Percentiles rank a stretch among this genome's conserved stretches.
Evolutionary conservation across 2,888 invertebrate species (phyloP).

Genomic region (Anthophora plumipes): DNA sequence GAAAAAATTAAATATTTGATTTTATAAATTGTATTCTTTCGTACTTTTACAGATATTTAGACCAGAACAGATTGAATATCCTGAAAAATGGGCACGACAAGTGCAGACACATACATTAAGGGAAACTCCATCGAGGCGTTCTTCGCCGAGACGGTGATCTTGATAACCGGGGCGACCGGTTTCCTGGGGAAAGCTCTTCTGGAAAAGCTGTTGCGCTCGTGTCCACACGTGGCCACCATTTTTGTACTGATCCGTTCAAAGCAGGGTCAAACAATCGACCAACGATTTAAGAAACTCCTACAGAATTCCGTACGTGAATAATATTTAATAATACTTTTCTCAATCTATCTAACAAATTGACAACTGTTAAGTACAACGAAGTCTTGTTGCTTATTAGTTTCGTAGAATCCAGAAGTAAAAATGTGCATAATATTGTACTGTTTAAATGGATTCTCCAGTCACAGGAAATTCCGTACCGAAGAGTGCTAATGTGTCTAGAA

Average conservation of each 20-base stretch:
- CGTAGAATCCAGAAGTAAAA: no score
- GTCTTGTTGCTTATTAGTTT: no score
- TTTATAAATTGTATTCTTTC: background rate
- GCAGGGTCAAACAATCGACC: slow-evolving; percentile 89
- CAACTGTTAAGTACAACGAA: background rate
- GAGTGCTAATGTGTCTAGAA: background rate
- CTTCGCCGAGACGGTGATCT: slow-evolving; percentile 86
- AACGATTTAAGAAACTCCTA: slow-evolving; percentile 90
- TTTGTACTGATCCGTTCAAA: slow-evolving; percentile 94
- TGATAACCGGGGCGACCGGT: slow-evolving; percentile 91
- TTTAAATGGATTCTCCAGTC: no score
- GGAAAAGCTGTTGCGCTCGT: slow-evolving; percentile 95
- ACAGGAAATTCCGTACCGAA: background rate
- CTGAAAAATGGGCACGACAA: slow-evolving; percentile 78
- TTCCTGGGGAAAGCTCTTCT: slow-evolving; percentile 97
- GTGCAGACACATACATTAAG: slow-evolving; percentile 71
- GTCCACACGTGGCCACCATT: slow-evolving; percentile 91
- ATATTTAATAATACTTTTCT: background rate
- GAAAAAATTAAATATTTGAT: background rate
- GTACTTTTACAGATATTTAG: slow-evolving; percentile 56
- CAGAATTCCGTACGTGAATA: slow-evolving; percentile 87
- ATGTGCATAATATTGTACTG: no score
- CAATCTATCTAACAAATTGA: background rate
- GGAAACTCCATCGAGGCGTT: slow-evolving; percentile 83
- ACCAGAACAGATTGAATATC: slow-evolving; percentile 51